A percentile compares a stretch with the other conserved stretches of the same genome.
Conservation (phyloP, 2,113 vertebrate species). For the Haplotaxodon microlepis region DNA sequence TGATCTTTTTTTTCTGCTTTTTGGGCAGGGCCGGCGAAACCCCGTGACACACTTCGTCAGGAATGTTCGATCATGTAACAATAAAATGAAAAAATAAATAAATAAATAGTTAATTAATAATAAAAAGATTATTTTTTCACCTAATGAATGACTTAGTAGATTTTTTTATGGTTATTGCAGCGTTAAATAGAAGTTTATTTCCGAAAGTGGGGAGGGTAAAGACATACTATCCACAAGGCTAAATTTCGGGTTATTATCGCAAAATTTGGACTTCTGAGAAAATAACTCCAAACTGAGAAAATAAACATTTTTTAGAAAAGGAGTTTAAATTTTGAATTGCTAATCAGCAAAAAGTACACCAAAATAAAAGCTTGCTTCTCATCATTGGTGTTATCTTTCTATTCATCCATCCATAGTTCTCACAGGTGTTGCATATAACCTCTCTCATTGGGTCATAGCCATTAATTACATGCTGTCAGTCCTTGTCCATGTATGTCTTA, state of each 20-base stretch:
- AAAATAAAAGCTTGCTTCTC: background rate
- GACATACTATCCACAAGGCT: background rate
- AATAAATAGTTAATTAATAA: background rate
- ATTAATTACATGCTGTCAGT: background rate
- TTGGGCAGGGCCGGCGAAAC: background rate
- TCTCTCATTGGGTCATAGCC: background rate
- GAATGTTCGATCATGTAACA: background rate
- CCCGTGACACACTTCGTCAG: background rate
- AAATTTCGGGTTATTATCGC: background rate
- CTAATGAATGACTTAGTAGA: background rate
- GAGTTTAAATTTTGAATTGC: background rate
- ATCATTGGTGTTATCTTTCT: background rate
- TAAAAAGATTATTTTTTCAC: background rate
- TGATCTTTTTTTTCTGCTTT: background rate
- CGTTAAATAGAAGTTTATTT: background rate
- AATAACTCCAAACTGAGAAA: background rate
- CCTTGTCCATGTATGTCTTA: background rate
- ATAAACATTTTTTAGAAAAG: background rate
- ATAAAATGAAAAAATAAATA: background rate
- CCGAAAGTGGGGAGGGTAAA: background rate
- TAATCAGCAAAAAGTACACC: background rate
- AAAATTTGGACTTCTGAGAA: background rate
- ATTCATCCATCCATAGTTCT: background rate
- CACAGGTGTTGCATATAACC: background rate
- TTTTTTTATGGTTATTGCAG: background rate